phyloP scores from a whole-genome alignment of 2,797 vertebrate genomes.

The Buphagus erythrorhynchus region DNA sequence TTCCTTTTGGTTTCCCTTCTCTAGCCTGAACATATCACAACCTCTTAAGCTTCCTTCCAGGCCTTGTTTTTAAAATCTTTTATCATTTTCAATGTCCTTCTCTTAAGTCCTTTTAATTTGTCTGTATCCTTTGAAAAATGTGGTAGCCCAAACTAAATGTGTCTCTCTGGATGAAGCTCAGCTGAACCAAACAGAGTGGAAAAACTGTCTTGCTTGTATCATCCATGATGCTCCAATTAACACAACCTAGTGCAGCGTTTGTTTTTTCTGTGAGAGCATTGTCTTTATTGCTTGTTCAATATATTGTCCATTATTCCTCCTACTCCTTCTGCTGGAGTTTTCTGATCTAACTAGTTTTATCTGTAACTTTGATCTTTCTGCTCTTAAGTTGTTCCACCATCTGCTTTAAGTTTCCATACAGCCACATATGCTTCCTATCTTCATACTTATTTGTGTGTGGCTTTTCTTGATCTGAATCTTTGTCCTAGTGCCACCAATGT shows the following conservation, averaged over 20 bases:
- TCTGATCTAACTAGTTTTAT: not conserved
- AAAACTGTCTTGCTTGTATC: conserved; percentile 9
- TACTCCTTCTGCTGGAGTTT: not conserved
- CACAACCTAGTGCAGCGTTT: not conserved
- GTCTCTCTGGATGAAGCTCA: not conserved
- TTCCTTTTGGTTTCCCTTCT: conserved; percentile 59
- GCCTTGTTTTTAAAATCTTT: conserved; percentile 63
- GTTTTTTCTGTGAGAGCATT: conserved; percentile 1
- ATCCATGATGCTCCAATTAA: not conserved
- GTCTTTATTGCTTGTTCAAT: not conserved
- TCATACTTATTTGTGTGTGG: not conserved
- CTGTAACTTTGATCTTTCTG: conserved; percentile 5
- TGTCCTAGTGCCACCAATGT: not conserved
- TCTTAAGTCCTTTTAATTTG: conserved; percentile 45
- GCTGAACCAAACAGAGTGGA: not conserved
- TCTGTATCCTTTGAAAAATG: conserved; percentile 45
- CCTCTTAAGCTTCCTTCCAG: conserved; percentile 54
- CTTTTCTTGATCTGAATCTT: conserved; percentile 13
- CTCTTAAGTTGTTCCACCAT: not conserved
- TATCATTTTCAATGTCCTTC: conserved; percentile 37
- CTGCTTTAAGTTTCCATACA: conserved; percentile 1
- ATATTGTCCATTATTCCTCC: not conserved
- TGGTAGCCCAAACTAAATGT: not conserved
- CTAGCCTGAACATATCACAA: conserved; percentile 22
- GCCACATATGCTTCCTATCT: conserved; percentile 1